Base-by-base conservation (phyloP, 2,113 vertebrate genomes). In the Orycteropus afer region DNA sequence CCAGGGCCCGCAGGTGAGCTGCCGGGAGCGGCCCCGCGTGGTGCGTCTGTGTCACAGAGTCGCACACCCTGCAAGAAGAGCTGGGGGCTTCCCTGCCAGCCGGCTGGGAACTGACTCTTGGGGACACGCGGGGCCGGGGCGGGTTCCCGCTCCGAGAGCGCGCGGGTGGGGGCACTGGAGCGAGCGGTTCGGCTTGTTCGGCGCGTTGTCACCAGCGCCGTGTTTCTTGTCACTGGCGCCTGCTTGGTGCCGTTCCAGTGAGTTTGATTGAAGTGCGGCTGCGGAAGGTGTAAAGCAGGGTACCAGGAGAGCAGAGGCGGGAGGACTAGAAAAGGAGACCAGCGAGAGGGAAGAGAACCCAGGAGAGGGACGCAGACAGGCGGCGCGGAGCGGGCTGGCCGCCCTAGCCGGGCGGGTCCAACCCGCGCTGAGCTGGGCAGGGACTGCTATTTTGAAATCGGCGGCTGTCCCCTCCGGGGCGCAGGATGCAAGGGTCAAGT, bases 401-500 rank as follows among this genome's bases (percentile, higher is more conserved):
- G 9, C 37, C 86, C 86, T 29, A 40, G 89, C 40, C 90, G 23
- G 32, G 63, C 63, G 51, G 83, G 22, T 9, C 80, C 7, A 76
- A n/a, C 34, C 63, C 53, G 61, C 74, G 55, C 84, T 10, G 97
- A 91, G 80, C 92, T 61, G 95, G 90, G 84, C 29, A 0, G 32
- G 91, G 96, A 97, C 97, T 97, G 88, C 89, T 97, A 96, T 97
- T 97, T 97, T 97, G 97, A 97, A 98, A 96, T 10, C 76, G 23
- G 73, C 69, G 81, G 65, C 81, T 18, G 84, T 85, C 76, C 87
- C 93, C 97, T 93, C 96, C 83, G 47, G 97, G 97, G 95, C 90
- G 91, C 96, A 87, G 97, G 97, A 97, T 90, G 95, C 91, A 47
- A 55, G 96, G 97, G 97, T 97, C 98, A 98, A 98, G 96, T 92